Evolutionary conservation across 1,140 invertebrate species (phyloP), one percentile per base, ranked within the genome.

Genomic region (Wasmannia auropunctata): DNA sequence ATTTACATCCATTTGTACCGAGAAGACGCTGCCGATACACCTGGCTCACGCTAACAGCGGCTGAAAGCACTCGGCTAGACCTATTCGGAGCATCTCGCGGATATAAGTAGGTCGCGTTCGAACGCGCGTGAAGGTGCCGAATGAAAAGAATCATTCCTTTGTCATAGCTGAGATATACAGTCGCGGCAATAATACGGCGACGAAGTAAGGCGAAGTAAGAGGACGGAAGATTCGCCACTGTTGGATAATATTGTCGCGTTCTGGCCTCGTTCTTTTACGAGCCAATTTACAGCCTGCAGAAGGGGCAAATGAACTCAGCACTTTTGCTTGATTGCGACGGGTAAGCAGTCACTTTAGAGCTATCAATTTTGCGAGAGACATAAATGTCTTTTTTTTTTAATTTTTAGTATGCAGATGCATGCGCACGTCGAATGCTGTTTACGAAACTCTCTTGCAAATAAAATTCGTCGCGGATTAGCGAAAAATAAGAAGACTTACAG

Each of bases 1-100:
- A 90, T 90, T 90, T 90, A 90, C 88, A 90, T 90, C 88, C 88
- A 90, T 90, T 90, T 90, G 88, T 79, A 89, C 63, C 51, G 85
- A 77, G 85, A 84, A 84, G 80, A 67, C 37, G 77, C 65, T 56
- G 58, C 86, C 79, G 88, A 79, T 89, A 89, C 88, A 90, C 88
- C 85, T 89, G 85, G 49, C 51, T 77, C 80, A 76, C 51, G 76
- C 67, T 67, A 89, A 85, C 88, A 56, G 72, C 49, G 76, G 65
- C 85, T 81, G 70, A 87, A 90, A 90, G 88, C 88, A 81, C 63
- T 65, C 69, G 63, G 37, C 86, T 87, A 77, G 81, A 86, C 72
- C 72, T 79, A 89, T 74, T 89, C 84, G 74, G 72, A 74, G 49
- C 65, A 79, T 76, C 58, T 7, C 65, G 75, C 69, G 60, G 22